Base-by-base conservation (phyloP, 1,140 invertebrate species). In the Zaprionus gabonicus region DNA sequence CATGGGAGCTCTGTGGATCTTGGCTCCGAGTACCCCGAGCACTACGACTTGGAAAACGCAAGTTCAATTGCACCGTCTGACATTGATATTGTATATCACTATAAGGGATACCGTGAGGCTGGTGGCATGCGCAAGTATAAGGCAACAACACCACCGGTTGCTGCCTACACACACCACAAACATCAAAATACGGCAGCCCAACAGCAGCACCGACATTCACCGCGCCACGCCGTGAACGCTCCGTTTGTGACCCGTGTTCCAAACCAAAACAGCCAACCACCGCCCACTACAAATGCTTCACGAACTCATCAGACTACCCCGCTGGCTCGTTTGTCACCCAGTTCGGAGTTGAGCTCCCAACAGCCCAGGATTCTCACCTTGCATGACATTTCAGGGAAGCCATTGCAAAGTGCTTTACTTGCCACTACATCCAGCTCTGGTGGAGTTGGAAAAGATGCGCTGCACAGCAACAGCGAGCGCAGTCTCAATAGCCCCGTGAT, bases 11-110 rank as follows among this genome's bases (percentile, higher is more conserved):
- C 94, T 41, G 95, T 95, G 68, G 95, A 95, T 76, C 91, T 96
- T 59, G 96, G 97, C 91, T 96, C 96, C 1, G 98, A 99, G 92
- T 95, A 97, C 76, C 98, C 98, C 0, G 98, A 99, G 92, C 98
- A 98, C 91, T 99, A 99, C 87, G 98, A 99, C 92, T 93, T 99
- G 62, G 98, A 99, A 93, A 99, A 99, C 93, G 98, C 98, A 1
- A 98, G 98, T 92, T 98, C 97, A 0, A 99, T 99, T 77, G 98
- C 98, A 1, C 98, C 98, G 0, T 98, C 98, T 12, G 98, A 99
- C 93, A 99, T 99, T 72, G 98, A 99, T 90, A 97, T 99, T 71
- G 97, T 98, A 1, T 98, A 98, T 86, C 98, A 99, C 92, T 99
- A 99, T 92, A 98, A 99, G 94, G 97, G 98, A 76, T 97, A 97